These are phyloP conservation scores for Metridium senile DNA, from an alignment of 92 coral and sea anemone genomes.

Conservation along the genomic window DNA sequence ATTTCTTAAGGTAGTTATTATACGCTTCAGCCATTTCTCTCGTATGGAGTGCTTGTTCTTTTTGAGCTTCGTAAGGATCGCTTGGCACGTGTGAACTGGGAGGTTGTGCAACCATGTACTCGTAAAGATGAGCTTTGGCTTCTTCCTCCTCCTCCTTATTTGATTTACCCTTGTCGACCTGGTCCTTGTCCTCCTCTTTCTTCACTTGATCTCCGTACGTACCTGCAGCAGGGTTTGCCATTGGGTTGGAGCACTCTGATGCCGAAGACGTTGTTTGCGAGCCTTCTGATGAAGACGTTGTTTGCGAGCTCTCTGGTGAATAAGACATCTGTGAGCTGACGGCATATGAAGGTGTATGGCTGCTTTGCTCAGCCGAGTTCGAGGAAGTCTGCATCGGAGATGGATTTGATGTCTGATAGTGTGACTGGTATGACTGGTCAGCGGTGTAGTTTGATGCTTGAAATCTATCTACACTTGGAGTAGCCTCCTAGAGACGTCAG, in stretches of 20 bases:
- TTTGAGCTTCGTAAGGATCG: conserved; percentile 34
- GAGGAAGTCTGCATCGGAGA: background rate
- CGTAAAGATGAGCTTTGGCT: conserved; percentile 16
- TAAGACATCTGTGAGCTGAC: background rate
- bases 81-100: background rate
- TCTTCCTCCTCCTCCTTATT: conserved; percentile 5
- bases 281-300: no score
- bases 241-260: background rate
- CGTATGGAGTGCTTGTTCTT: conserved; percentile 15
- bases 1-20: conserved; percentile 21
- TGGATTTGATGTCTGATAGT: background rate
- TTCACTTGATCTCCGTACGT: no score
- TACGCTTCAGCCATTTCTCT: conserved; percentile 28
- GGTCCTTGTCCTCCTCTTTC: conserved; percentile 15
- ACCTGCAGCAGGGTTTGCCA: background rate
- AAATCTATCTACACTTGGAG: background rate
- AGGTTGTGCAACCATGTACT: conserved; percentile 24
- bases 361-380: conserved; percentile 3
- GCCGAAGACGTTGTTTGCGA: background rate
- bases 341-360: conserved; percentile 6
- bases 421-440: conserved; percentile 21
- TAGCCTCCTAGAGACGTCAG: background rate
- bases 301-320: no score
- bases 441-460: conserved; percentile 2
- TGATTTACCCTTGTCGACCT: background rate